These are phyloP conservation scores for Oreocharis arfaki DNA, from an alignment of 2,113 vertebrate species.

Conservation along the genomic window DNA sequence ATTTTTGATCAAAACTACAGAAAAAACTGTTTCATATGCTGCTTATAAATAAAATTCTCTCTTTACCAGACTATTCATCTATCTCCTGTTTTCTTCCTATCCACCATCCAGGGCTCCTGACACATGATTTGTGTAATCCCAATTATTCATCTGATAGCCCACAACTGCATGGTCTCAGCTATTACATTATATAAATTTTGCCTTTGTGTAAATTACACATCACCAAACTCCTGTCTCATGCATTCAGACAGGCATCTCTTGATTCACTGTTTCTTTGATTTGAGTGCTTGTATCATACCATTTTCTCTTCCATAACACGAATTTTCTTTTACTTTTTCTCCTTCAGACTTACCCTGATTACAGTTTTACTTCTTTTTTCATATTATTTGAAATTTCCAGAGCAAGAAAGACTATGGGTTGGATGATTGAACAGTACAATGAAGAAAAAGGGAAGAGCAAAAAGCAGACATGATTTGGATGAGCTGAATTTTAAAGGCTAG, in stretches of 20 bases:
- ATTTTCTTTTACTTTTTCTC: neutral
- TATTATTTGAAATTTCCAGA: neutral
- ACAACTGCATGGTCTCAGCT: neutral
- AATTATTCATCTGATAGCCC: neutral
- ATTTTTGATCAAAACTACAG: neutral
- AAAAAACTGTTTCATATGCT: neutral
- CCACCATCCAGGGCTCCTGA: neutral
- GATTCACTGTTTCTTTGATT: neutral
- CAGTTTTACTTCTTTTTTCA: neutral
- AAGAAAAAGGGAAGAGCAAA: neutral
- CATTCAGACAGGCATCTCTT: neutral
- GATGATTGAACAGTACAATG: neutral
- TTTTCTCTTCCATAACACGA: neutral
- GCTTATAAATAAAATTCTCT: neutral
- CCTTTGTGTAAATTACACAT: neutral
- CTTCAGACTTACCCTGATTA: neutral
- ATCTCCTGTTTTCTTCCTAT: neutral
- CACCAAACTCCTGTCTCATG: neutral
- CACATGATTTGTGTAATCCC: neutral
- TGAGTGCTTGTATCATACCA: neutral
- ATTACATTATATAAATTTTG: conserved; percentile 7
- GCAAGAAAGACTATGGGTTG: neutral
- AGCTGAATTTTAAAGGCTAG: neutral
- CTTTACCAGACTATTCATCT: conserved; percentile 9
- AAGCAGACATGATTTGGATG: neutral